phyloP scores from a whole-genome alignment of 1,140 invertebrate species.

The Ephestia elutella region DNA sequence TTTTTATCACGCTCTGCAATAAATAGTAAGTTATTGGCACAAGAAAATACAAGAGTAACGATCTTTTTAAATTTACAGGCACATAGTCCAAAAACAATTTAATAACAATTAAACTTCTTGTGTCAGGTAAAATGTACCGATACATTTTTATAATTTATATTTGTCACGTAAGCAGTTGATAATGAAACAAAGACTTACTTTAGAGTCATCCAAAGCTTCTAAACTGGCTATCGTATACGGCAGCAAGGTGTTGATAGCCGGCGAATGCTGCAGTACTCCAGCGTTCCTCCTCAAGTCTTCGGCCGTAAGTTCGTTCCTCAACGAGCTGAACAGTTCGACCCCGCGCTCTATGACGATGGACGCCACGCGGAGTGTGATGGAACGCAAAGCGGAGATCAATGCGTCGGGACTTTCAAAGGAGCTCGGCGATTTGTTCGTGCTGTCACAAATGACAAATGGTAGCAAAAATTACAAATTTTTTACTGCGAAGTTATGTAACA shows the following conservation, averaged over 20 bases:
- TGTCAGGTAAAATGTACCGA: no score
- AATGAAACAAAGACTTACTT: constrained; percentile 34
- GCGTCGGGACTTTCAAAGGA: constrained; percentile 32
- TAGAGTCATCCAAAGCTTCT: constrained; percentile 56
- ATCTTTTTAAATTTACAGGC: no score
- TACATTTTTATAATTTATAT: no score
- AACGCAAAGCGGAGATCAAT: constrained; percentile 33
- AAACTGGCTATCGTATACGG: constrained; percentile 57
- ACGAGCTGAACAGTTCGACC: constrained; percentile 39
- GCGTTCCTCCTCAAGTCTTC: constrained; percentile 50
- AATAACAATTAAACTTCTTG: no score
- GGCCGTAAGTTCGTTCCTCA: constrained; percentile 47
- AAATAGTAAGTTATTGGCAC: constrained; percentile 13
- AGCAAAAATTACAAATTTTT: no score
- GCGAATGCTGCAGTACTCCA: constrained; percentile 44
- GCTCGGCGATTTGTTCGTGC: constrained; percentile 33
- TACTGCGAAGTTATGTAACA: no score
- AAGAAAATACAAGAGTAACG: no score
- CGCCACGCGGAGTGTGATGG: constrained; percentile 44
- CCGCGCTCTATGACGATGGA: constrained; percentile 39
- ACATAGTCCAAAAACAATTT: no score
- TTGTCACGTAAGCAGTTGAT: no score
- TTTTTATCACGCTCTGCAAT: constrained; percentile 88
- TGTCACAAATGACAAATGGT: no score
- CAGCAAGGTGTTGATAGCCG: constrained; percentile 50